Percentiles rank a stretch among this genome's conserved stretches.
These are phyloP conservation scores for Sebastes diploproa DNA, from an alignment of 2,797 vertebrate genomes.

Conservation along the genomic window DNA sequence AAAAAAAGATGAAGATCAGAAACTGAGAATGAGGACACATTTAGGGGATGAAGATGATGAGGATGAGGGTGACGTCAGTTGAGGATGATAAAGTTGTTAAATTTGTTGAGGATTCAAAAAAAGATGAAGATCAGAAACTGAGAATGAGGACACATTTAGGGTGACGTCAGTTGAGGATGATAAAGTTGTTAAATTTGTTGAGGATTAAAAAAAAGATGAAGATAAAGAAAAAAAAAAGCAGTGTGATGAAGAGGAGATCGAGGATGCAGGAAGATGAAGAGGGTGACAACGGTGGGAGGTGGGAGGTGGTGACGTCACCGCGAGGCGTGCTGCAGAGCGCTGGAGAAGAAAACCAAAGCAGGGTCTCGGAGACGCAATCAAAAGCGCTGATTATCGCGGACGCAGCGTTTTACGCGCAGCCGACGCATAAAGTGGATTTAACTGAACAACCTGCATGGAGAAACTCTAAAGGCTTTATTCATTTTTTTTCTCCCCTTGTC, in stretches of 20 bases:
- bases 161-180: no score
- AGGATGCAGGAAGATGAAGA: constrained; percentile 1
- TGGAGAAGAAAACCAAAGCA: constrained; percentile 68
- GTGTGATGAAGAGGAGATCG: neutral
- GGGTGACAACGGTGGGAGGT: neutral
- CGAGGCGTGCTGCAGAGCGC: constrained; percentile 62
- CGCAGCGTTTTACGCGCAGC: constrained; percentile 63
- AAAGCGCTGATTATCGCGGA: constrained; percentile 68
- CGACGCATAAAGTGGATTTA: constrained; percentile 74
- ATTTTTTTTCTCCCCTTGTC: constrained; percentile 17
- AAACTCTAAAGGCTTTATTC: constrained; percentile 62
- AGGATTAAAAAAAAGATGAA: neutral
- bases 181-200: neutral
- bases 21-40: no score
- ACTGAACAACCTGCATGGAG: constrained; percentile 79
- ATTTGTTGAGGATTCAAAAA: neutral
- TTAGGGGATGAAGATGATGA: neutral
- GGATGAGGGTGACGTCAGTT: neutral
- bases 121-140: neutral
- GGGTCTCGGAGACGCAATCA: constrained; percentile 53
- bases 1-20: neutral
- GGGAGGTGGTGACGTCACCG: constrained; percentile 72
- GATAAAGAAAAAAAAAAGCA: neutral
- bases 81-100: neutral
- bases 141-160: no score